phyloP scores from a whole-genome alignment of 1,140 invertebrate species.

The Drosophila murphyi region DNA sequence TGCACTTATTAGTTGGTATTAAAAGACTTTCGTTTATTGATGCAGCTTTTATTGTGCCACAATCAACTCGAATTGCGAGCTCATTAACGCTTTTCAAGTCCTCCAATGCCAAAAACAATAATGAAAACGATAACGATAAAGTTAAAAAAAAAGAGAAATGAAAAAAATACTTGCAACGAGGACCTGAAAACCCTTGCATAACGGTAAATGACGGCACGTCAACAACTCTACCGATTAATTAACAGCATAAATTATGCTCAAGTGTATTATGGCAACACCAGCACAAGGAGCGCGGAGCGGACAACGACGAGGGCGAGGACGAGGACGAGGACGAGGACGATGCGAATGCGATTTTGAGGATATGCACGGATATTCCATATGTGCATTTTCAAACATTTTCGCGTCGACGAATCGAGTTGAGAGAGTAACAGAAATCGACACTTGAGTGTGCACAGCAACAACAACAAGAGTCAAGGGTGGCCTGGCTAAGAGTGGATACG shows the following conservation, averaged over 20 bases:
- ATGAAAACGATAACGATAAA: slow-evolving; percentile 44
- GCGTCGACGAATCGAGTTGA: slow-evolving; percentile 41
- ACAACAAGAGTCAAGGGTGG: slow-evolving; percentile 19
- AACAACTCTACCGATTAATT: slow-evolving; percentile 63
- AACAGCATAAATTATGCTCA: slow-evolving; percentile 82
- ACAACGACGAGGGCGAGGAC: not conserved
- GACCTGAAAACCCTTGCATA: slow-evolving; percentile 18
- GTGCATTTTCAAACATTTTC: slow-evolving; percentile 37
- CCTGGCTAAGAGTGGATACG: not conserved
- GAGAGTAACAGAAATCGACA: slow-evolving; percentile 71
- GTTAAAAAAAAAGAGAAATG: slow-evolving; percentile 5
- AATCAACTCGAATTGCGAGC: slow-evolving; percentile 35
- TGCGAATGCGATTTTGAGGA: slow-evolving; percentile 15
- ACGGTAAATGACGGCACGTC: slow-evolving; percentile 55
- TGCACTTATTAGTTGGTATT: not conserved
- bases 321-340: slow-evolving; percentile 1
- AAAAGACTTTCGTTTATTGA: not conserved
- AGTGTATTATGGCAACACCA: slow-evolving; percentile 73
- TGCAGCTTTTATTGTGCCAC: not conserved
- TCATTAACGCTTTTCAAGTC: slow-evolving; percentile 48
- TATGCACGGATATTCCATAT: slow-evolving; percentile 28
- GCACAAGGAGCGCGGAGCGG: not conserved
- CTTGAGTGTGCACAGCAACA: slow-evolving; percentile 57
- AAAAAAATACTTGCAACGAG: not conserved
- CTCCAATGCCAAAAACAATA: slow-evolving; percentile 7